A percentile compares a stretch with the other conserved stretches of the same genome.
Conservation (phyloP, 2,797 vertebrate species). For the Eospalax fontanierii region DNA sequence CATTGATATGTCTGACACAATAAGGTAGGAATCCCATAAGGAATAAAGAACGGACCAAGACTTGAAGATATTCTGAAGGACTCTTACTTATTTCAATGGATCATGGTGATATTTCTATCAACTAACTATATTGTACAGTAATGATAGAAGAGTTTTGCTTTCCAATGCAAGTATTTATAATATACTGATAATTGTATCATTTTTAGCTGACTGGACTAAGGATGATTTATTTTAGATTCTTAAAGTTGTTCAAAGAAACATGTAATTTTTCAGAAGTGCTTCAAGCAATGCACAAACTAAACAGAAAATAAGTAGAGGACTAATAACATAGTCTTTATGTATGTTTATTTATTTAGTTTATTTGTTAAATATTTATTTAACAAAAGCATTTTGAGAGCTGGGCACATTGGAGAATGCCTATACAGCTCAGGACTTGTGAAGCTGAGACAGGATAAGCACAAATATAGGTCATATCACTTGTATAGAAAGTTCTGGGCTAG, state of each 20-base stretch:
- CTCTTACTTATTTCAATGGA: not conserved
- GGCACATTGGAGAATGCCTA: not conserved
- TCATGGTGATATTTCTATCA: not conserved
- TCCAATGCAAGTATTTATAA: not conserved
- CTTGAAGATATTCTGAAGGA: constrained; percentile 12
- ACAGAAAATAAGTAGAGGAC: not conserved
- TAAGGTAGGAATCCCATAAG: not conserved
- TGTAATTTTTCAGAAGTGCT: not conserved
- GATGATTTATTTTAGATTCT: not conserved
- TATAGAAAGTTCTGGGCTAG: not conserved
- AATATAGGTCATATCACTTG: not conserved
- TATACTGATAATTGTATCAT: not conserved
- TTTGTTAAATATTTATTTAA: not conserved
- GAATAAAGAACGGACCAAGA: constrained; percentile 4
- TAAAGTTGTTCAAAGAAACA: constrained; percentile 35
- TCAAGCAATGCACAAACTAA: not conserved
- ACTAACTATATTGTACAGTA: constrained; percentile 3
- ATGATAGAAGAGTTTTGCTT: not conserved
- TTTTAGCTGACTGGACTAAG: not conserved
- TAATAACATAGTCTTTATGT: not conserved
- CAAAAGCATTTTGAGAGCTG: constrained; percentile 33
- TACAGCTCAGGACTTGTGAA: not conserved
- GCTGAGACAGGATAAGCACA: not conserved
- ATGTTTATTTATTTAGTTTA: no score
- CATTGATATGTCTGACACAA: not conserved